phyloP scores from a whole-genome alignment of 2,797 vertebrate species.

The Ctenopoma multispine region DNA sequence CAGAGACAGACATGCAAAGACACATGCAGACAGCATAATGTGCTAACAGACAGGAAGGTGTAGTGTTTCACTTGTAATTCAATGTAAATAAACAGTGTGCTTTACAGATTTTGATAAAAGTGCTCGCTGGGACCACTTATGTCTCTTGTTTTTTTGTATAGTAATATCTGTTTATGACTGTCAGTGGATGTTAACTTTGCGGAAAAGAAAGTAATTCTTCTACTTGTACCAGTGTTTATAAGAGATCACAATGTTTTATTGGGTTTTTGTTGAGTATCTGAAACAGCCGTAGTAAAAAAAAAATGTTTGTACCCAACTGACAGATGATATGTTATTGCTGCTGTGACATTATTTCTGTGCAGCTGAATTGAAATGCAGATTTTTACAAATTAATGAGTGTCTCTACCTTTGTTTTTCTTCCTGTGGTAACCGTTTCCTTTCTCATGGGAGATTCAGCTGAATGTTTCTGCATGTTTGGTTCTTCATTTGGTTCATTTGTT shows the following conservation, averaged over 20 bases:
- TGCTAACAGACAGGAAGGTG: constrained; percentile 1
- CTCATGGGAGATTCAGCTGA: not conserved
- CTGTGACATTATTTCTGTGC: constrained; percentile 14
- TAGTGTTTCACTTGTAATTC: not conserved
- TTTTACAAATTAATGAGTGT: constrained; percentile 5
- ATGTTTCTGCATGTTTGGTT: not conserved
- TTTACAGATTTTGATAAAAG: not conserved
- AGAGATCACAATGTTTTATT: not conserved
- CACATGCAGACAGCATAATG: not conserved
- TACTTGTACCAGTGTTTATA: not conserved
- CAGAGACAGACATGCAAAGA: constrained; percentile 10
- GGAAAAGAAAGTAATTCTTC: not conserved
- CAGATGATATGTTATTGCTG: constrained; percentile 19
- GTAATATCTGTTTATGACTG: not conserved
- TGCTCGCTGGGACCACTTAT: not conserved
- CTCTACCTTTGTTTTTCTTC: not conserved
- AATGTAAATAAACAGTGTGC: not conserved
- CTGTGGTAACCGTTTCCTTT: not conserved
- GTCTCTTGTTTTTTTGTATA: not conserved
- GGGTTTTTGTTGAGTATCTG: not conserved
- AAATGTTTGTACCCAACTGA: constrained; percentile 6
- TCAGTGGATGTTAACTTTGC: not conserved
- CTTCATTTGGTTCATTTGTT: constrained; percentile 5
- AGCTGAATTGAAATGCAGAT: constrained; percentile 1
- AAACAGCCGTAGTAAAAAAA: constrained; percentile 5